phyloP scores from a whole-genome alignment of 2,797 vertebrate species.

The Coregonus ussuriensis region DNA sequence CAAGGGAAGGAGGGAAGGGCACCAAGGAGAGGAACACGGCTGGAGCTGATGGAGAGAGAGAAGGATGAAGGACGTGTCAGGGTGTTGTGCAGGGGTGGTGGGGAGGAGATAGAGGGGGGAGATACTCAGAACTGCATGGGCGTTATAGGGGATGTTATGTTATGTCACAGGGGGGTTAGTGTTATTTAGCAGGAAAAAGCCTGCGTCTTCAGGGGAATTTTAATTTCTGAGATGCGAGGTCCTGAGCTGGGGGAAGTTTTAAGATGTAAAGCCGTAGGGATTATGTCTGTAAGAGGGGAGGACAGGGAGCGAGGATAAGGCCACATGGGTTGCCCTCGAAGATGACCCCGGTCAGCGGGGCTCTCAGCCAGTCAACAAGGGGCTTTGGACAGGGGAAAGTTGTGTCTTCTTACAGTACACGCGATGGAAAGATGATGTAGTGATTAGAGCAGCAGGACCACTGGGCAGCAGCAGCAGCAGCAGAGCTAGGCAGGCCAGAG shows the following conservation, averaged over 20 bases:
- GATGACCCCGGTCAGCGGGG: slow-evolving; percentile 31
- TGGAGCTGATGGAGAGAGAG: slow-evolving; percentile 31
- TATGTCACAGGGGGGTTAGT: slow-evolving; percentile 28
- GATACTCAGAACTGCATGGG: slow-evolving; percentile 7
- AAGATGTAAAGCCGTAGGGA: slow-evolving; percentile 71
- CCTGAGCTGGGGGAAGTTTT: slow-evolving; percentile 54
- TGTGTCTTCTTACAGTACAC: slow-evolving; percentile 44
- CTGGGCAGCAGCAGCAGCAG: slow-evolving; percentile 1
- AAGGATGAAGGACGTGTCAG: slow-evolving; percentile 36
- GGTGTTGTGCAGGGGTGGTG: slow-evolving; percentile 40
- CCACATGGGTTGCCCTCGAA: slow-evolving; percentile 16
- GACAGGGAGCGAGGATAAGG: slow-evolving; percentile 51
- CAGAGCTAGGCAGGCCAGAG: not conserved
- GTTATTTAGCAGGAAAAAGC: slow-evolving; percentile 48
- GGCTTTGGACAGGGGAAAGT: slow-evolving; percentile 47
- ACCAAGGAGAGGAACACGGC: slow-evolving; percentile 28
- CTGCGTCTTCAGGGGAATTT: slow-evolving; percentile 51
- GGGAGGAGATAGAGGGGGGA: slow-evolving; percentile 2
- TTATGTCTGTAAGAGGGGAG: slow-evolving; percentile 63
- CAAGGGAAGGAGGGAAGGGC: slow-evolving; percentile 39
- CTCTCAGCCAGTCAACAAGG: slow-evolving; percentile 36
- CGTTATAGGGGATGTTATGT: slow-evolving; percentile 33
- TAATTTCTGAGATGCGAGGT: slow-evolving; percentile 58
- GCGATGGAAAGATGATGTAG: slow-evolving; percentile 45
- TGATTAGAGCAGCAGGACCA: slow-evolving; percentile 13